These are phyloP conservation scores for Tolypeutes matacus DNA, from an alignment of 2,797 vertebrate genomes.

Conservation along the genomic window DNA sequence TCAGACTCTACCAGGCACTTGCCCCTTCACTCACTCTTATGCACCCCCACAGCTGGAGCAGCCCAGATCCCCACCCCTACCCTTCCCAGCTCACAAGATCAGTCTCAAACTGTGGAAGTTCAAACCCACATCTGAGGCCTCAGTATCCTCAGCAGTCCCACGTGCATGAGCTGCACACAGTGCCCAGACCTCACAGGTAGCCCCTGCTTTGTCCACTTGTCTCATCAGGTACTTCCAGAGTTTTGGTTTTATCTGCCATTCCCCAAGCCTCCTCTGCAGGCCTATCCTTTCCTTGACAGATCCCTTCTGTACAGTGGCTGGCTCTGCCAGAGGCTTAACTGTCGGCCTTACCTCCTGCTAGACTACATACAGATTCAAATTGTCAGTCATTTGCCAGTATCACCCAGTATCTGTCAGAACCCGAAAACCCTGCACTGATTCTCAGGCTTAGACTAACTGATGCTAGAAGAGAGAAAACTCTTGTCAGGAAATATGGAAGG, in stretches of 20 bases:
- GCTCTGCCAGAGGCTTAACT: neutral
- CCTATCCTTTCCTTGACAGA: neutral
- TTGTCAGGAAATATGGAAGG: neutral
- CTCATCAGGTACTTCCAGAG: neutral
- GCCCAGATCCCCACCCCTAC: accelerated
- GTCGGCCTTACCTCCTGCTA: neutral
- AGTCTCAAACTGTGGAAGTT: neutral
- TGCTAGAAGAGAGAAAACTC: neutral
- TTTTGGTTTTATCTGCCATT: neutral
- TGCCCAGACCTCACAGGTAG: no score
- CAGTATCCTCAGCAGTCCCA: neutral
- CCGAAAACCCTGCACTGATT: neutral
- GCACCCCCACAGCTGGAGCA: neutral
- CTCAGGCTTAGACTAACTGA: neutral
- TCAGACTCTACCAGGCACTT: neutral
- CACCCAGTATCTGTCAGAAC: neutral
- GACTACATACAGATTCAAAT: neutral
- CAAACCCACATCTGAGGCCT: neutral
- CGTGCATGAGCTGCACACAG: neutral
- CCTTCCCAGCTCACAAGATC: neutral
- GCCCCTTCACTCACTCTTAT: neutral
- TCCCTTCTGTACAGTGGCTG: neutral
- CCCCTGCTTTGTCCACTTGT: neutral
- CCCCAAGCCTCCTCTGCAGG: neutral
- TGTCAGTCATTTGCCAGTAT: neutral